phyloP scores from a whole-genome alignment of 2,888 invertebrate species.

The Meteorus cinctellus region DNA sequence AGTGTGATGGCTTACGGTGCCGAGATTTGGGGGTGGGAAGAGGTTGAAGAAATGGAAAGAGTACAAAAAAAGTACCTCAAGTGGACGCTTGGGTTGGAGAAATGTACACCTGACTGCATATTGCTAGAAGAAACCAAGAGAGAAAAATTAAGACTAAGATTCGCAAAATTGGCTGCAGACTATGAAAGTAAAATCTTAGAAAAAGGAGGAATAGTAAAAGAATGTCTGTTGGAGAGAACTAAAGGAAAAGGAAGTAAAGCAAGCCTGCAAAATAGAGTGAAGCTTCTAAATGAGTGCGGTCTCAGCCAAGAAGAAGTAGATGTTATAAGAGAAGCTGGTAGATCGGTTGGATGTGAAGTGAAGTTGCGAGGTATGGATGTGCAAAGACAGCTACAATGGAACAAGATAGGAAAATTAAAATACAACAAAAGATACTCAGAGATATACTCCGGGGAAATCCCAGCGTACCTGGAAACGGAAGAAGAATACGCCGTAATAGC shows the following conservation, averaged over 20 bases:
- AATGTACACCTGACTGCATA: slow-evolving; percentile 28
- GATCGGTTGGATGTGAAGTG: background rate
- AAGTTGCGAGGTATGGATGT: background rate
- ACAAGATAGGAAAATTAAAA: background rate
- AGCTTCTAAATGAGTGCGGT: slow-evolving; percentile 7
- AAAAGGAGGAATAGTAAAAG: slow-evolving; percentile 16
- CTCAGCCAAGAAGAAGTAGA: slow-evolving; percentile 6
- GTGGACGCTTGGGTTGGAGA: slow-evolving; percentile 33
- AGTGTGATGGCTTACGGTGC: slow-evolving; percentile 43
- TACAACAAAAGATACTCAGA: slow-evolving; percentile 5
- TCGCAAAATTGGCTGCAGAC: slow-evolving; percentile 39
- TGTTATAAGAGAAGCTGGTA: background rate
- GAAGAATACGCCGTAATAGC: background rate
- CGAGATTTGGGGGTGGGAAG: slow-evolving; percentile 46
- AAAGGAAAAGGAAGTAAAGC: slow-evolving; percentile 12
- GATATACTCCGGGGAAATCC: background rate
- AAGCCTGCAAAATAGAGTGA: background rate
- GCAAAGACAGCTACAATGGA: slow-evolving; percentile 23
- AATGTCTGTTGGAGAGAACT: slow-evolving; percentile 22
- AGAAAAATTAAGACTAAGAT: slow-evolving; percentile 34
- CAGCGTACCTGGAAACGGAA: background rate
- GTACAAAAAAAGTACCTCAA: slow-evolving; percentile 33
- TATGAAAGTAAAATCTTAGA: slow-evolving; percentile 27
- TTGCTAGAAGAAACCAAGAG: slow-evolving; percentile 40
- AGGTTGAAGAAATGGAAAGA: slow-evolving; percentile 20